These are phyloP conservation scores for Globia sparganii DNA, from an alignment of 2,888 invertebrate genomes.

Conservation along the genomic window DNA sequence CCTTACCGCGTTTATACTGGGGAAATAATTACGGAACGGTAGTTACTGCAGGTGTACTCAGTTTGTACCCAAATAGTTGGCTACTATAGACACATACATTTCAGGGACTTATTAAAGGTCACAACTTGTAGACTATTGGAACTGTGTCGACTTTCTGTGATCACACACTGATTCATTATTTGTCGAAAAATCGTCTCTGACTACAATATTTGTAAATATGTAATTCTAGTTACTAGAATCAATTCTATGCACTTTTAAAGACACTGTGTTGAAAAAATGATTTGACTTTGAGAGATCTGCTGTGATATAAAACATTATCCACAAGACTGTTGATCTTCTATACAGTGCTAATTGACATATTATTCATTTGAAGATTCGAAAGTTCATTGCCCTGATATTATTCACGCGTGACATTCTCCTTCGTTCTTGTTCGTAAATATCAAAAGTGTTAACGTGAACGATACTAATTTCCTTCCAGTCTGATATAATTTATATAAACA, in stretches of 20 bases:
- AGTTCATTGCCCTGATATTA: background rate
- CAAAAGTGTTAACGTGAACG: background rate
- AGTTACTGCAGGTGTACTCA: slow-evolving; percentile 2
- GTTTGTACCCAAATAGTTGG: background rate
- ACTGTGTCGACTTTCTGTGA: background rate
- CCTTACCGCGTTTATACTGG: slow-evolving; percentile 34
- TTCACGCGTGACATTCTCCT: background rate
- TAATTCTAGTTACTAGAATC: background rate
- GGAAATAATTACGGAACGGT: slow-evolving; percentile 35
- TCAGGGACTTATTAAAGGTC: background rate
- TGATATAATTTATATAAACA: background rate
- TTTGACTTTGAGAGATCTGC: background rate
- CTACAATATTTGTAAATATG: background rate
- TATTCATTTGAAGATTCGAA: background rate
- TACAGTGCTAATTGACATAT: background rate
- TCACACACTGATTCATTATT: background rate
- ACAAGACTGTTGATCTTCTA: background rate
- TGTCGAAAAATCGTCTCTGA: background rate
- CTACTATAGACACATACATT: background rate
- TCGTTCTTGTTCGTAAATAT: background rate
- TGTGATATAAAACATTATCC: background rate
- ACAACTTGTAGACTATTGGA: background rate
- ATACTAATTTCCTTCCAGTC: background rate
- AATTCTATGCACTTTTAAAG: background rate
- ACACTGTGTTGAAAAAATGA: background rate